These are phyloP conservation scores for Bovichtus diacanthus DNA, from an alignment of 2,797 vertebrate genomes.

Conservation along the genomic window DNA sequence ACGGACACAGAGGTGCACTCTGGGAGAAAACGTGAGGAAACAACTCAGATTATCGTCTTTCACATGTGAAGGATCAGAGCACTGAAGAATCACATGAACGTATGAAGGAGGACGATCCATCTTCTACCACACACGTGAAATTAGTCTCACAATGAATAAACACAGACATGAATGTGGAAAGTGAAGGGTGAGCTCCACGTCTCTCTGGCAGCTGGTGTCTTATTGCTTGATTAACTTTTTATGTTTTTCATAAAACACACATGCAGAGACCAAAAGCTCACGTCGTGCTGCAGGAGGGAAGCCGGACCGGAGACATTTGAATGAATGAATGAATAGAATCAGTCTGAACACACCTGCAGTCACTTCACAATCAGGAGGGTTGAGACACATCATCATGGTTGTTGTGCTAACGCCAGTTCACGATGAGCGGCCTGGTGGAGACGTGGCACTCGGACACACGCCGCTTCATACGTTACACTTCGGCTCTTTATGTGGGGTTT, in stretches of 20 bases:
- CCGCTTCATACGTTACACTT: too few species aligned
- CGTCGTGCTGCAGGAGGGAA: too few species aligned
- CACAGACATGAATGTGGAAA: background rate
- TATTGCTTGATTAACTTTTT: constrained; percentile 17
- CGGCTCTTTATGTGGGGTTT: background rate
- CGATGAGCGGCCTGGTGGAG: too few species aligned
- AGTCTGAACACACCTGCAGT: too few species aligned
- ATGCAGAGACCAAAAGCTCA: background rate
- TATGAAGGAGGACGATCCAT: background rate
- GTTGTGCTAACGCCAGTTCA: too few species aligned
- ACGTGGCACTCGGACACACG: too few species aligned
- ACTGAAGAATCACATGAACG: background rate
- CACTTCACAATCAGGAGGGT: too few species aligned
- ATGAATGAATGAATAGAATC: too few species aligned
- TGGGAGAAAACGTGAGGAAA: constrained; percentile 18
- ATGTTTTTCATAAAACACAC: background rate
- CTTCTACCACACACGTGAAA: background rate
- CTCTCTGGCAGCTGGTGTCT: background rate
- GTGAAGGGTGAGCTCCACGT: constrained; percentile 14
- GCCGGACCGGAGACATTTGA: background rate
- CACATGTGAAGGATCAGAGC: constrained; percentile 23
- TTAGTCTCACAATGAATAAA: background rate
- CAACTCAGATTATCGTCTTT: constrained; percentile 1
- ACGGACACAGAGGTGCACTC: background rate
- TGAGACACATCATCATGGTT: too few species aligned